Percentiles rank a stretch among this genome's conserved stretches.
Evolutionary conservation across 1,140 invertebrate genomes (phyloP).

Genomic region (Nebria ingens): DNA sequence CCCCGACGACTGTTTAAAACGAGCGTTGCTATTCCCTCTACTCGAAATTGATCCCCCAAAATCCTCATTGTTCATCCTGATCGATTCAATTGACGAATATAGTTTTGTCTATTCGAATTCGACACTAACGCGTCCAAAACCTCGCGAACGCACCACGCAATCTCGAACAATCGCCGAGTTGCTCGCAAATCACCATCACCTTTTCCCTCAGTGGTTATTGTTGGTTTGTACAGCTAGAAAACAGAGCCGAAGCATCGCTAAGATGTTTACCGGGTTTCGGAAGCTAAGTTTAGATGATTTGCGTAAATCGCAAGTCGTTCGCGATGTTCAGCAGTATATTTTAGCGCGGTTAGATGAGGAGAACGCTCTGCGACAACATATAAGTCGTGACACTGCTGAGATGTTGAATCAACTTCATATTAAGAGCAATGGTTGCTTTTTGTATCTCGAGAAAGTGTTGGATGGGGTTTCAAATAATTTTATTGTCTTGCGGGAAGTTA

Average conservation of each 20-base stretch:
- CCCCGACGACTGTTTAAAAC: slow-evolving; percentile 84
- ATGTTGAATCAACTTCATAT: slow-evolving; percentile 92
- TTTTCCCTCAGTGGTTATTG: slow-evolving; percentile 89
- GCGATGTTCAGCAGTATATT: slow-evolving; percentile 93
- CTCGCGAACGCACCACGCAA: slow-evolving; percentile 40
- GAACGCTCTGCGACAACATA: slow-evolving; percentile 65
- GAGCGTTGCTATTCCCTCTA: slow-evolving; percentile 75
- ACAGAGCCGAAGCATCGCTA: slow-evolving; percentile 73
- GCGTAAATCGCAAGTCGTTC: slow-evolving; percentile 74
- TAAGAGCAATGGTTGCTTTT: slow-evolving; percentile 91
- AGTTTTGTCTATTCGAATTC: slow-evolving; percentile 33
- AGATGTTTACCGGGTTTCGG: slow-evolving; percentile 90
- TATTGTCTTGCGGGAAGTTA: slow-evolving; percentile 72
- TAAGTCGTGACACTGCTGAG: slow-evolving; percentile 78
- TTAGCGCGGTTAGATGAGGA: slow-evolving; percentile 79
- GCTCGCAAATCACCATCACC: slow-evolving; percentile 77
- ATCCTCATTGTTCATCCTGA: slow-evolving; percentile 71
- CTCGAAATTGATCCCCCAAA: slow-evolving; percentile 75
- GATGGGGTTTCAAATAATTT: slow-evolving; percentile 89
- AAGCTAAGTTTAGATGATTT: slow-evolving; percentile 86
- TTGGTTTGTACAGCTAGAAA: slow-evolving; percentile 83
- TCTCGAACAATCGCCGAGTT: slow-evolving; percentile 72
- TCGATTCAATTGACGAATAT: slow-evolving; percentile 87
- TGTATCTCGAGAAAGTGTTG: slow-evolving; percentile 87
- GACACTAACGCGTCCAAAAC: slow-evolving; percentile 33